These are phyloP conservation scores for Sthenelais limicola DNA, from an alignment of 2,888 invertebrate species.

Conservation along the genomic window DNA sequence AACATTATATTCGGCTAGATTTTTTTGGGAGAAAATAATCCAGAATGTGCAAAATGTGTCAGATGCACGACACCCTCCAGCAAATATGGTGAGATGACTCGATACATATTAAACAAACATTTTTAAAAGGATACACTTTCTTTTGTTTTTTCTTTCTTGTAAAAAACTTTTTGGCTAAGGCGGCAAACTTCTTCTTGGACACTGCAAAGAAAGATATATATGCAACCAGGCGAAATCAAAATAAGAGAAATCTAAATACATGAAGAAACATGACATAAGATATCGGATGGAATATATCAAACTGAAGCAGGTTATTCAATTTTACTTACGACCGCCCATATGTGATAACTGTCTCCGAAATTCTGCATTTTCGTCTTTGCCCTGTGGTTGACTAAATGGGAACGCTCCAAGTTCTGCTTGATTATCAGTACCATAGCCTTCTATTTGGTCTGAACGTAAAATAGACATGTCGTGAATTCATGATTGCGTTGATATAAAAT, in stretches of 20 bases:
- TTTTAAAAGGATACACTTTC: conserved; percentile 26
- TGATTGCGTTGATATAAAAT: no score
- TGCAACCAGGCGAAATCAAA: no score
- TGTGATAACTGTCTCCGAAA: conserved; percentile 64
- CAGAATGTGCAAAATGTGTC: neutral
- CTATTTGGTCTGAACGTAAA: conserved; percentile 43
- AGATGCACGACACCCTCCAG: no score
- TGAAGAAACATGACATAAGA: no score
- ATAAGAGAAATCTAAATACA: no score
- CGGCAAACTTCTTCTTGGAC: conserved; percentile 68
- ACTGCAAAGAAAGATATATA: conserved; percentile 59
- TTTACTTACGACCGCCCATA: conserved; percentile 69
- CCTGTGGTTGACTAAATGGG: conserved; percentile 64
- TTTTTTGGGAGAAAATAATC: neutral
- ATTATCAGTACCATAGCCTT: conserved; percentile 68
- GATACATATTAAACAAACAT: neutral
- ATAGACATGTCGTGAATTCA: no score
- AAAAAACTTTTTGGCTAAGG: conserved; percentile 68
- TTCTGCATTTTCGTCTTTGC: conserved; percentile 62
- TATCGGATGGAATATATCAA: no score
- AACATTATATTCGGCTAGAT: neutral
- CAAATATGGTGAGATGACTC: no score
- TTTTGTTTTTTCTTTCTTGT: conserved; percentile 64
- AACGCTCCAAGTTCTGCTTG: conserved; percentile 64
- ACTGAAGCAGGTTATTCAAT: neutral